These are phyloP conservation scores for Gallinago nigripennis DNA, from an alignment of 2,797 vertebrate genomes.

Conservation along the genomic window DNA sequence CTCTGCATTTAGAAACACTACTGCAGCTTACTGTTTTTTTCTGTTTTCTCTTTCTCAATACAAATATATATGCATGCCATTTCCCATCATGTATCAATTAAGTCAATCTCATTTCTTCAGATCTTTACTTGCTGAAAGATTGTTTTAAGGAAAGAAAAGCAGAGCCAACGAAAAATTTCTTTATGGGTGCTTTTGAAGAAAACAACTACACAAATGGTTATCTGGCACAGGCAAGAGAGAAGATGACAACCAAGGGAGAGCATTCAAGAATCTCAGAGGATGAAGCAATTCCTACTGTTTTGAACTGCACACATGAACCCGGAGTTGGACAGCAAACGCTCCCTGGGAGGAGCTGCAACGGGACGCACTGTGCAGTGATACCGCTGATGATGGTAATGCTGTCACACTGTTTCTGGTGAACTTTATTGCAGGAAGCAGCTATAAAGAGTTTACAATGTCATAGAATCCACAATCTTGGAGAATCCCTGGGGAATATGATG, in stretches of 20 bases:
- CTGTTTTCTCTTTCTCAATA: background rate
- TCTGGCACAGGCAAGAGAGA: slow-evolving; percentile 20
- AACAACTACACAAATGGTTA: background rate
- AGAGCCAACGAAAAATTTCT: slow-evolving; percentile 30
- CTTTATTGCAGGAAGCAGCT: background rate
- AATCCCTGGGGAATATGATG: background rate
- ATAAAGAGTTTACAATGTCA: background rate
- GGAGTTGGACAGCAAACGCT: background rate
- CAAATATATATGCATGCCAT: background rate
- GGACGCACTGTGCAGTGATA: background rate
- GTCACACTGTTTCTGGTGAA: background rate
- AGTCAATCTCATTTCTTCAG: background rate
- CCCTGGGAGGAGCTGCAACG: background rate
- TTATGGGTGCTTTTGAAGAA: slow-evolving; percentile 45
- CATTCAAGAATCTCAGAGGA: slow-evolving; percentile 44
- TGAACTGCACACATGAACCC: background rate
- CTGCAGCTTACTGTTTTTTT: background rate
- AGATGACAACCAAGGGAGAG: slow-evolving; percentile 46
- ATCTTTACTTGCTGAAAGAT: slow-evolving; percentile 38
- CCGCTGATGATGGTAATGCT: rapidly evolving
- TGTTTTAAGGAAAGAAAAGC: slow-evolving; percentile 9
- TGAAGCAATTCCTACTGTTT: slow-evolving; percentile 66
- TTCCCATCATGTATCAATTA: slow-evolving; percentile 25
- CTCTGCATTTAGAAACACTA: background rate
- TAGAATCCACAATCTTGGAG: background rate